Percentiles rank a stretch among this genome's conserved stretches.
Conservation (phyloP, 2,113 vertebrate genomes). For the Lampris megalopsis region DNA sequence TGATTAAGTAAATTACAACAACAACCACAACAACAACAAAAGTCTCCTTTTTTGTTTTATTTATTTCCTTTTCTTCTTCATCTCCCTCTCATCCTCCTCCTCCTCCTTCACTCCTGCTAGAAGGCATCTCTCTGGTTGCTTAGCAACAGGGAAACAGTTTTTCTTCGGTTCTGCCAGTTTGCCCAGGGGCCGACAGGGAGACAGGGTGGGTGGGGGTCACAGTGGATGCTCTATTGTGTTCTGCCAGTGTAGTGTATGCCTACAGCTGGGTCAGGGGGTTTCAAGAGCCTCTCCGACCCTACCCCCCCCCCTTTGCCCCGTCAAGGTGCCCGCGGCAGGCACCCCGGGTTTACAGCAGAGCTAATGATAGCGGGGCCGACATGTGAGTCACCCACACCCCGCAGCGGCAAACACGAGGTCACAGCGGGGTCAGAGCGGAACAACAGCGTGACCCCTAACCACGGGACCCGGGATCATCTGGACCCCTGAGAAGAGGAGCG, state of each 20-base stretch:
- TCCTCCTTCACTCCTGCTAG: slow-evolving; percentile 47
- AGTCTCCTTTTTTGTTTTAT: slow-evolving; percentile 25
- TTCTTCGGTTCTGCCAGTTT: slow-evolving; percentile 60
- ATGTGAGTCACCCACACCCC: slow-evolving; percentile 2
- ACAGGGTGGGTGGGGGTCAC: slow-evolving; percentile 51
- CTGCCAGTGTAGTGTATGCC: slow-evolving; percentile 66
- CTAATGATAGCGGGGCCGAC: slow-evolving; percentile 31
- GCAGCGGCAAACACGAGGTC: slow-evolving; percentile 44
- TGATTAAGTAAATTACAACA: slow-evolving; percentile 76
- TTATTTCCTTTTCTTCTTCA: slow-evolving; percentile 27
- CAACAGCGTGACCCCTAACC: slow-evolving; percentile 32
- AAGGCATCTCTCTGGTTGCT: slow-evolving; percentile 74
- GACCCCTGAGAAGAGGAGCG: neutral
- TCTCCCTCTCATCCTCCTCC: slow-evolving; percentile 38
- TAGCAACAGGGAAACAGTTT: slow-evolving; percentile 77
- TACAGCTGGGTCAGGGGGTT: slow-evolving; percentile 57
- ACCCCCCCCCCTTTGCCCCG: neutral
- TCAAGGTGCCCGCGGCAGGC: slow-evolving; percentile 40
- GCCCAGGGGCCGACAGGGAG: slow-evolving; percentile 66
- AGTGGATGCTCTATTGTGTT: slow-evolving; percentile 65
- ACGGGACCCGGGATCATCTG: slow-evolving; percentile 1
- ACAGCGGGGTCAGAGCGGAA: slow-evolving; percentile 26
- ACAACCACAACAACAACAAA: slow-evolving; percentile 35
- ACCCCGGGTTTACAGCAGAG: slow-evolving; percentile 6
- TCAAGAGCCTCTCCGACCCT: no score